phyloP scores from a whole-genome alignment of 2,888 invertebrate genomes.

The Norana najaformis region DNA sequence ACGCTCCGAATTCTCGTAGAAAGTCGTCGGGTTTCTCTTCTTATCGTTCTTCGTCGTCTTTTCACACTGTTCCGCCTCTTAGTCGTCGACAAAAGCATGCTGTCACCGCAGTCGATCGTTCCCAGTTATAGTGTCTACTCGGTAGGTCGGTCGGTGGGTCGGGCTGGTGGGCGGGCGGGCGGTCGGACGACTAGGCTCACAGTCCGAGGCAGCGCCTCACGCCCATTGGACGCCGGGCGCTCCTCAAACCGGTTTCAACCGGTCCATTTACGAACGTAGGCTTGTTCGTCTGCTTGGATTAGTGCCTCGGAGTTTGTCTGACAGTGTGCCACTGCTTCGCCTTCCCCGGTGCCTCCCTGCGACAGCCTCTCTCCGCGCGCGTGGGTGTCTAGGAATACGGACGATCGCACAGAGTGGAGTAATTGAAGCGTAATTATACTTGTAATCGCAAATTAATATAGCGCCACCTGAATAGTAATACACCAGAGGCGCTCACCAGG shows the following conservation, averaged over 20 bases:
- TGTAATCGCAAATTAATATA: neutral
- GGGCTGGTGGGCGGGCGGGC: neutral
- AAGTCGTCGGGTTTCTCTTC: neutral
- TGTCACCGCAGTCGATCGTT: neutral
- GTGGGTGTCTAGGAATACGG: neutral
- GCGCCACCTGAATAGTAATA: neutral
- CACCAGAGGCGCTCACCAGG: neutral
- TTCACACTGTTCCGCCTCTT: neutral
- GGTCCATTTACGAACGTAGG: neutral
- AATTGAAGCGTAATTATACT: no score
- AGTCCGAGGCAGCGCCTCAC: neutral
- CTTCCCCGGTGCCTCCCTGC: no score
- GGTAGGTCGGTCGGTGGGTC: neutral
- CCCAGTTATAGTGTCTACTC: neutral
- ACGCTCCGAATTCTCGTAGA: neutral
- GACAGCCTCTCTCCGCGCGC: no score
- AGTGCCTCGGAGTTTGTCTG: neutral
- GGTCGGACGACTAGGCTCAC: neutral
- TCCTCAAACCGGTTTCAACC: constrained; percentile 17
- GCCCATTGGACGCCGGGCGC: constrained; percentile 8
- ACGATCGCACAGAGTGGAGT: neutral
- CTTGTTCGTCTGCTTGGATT: neutral
- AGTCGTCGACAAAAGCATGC: neutral
- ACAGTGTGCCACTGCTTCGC: neutral
- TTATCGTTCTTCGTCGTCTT: neutral